Conservation (phyloP, 2,888 invertebrate genomes). For the Muschampia plurimacula region DNA sequence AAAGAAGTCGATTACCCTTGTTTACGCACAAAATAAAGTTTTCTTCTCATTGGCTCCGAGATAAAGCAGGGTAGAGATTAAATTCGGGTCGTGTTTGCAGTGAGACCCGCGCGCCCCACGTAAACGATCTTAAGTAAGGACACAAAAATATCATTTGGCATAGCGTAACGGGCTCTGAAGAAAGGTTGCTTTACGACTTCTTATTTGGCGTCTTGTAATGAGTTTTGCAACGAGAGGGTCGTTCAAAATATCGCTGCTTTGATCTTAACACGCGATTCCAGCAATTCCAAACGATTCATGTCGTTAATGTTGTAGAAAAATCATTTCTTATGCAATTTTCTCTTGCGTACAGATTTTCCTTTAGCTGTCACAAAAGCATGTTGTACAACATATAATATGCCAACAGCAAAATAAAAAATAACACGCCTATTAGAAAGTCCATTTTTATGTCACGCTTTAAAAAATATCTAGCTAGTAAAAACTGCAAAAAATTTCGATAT, state of each 20-base stretch:
- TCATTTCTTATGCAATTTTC: constrained; percentile 39
- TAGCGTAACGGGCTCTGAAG: constrained; percentile 76
- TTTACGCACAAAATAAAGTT: constrained; percentile 82
- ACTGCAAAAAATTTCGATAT: not conserved
- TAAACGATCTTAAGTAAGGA: constrained; percentile 73
- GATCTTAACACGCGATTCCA: constrained; percentile 63
- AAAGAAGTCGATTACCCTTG: constrained; percentile 71
- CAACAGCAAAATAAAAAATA: too few species aligned
- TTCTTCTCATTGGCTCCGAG: constrained; percentile 75
- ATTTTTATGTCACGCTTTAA: too few species aligned
- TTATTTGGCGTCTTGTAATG: constrained; percentile 80
- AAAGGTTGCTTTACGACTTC: constrained; percentile 79
- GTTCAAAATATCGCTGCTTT: constrained; percentile 61
- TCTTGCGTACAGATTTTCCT: constrained; percentile 21
- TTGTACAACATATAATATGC: too few species aligned
- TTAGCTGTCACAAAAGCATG: not conserved
- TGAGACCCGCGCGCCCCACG: constrained; percentile 67
- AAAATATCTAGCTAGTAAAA: too few species aligned
- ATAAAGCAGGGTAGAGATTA: constrained; percentile 79
- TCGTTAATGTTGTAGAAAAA: constrained; percentile 49
- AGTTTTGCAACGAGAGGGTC: constrained; percentile 74
- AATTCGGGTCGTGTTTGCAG: constrained; percentile 77
- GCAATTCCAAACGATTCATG: constrained; percentile 35
- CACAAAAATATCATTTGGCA: constrained; percentile 82
- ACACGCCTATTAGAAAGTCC: too few species aligned